Evolutionary conservation across 2,888 invertebrate genomes (phyloP), one percentile per base, ranked within the genome.

Genomic region (Clostera curtula): DNA sequence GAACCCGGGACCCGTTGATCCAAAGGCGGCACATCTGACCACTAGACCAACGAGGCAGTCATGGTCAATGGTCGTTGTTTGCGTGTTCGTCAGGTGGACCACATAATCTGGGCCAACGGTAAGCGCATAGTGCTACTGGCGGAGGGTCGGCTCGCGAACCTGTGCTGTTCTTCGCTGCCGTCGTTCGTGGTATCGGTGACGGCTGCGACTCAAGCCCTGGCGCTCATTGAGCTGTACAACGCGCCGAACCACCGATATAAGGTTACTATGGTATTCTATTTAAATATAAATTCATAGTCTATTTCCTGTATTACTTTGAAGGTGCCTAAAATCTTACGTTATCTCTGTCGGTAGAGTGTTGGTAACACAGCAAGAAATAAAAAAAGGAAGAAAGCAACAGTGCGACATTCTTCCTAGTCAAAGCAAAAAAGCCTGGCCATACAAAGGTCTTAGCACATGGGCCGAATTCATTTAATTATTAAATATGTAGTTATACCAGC

Each of bases 171-270:
- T 12, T 97, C 96, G 68, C 89, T 98, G 61, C 97, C 98, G 4
- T 98, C 97, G 12, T 97, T 98, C 83, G 97, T 98, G 44, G 97
- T 98, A 28, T 98, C 98, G 13, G 97, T 98, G 52, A 98, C 98
- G 16, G 96, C 97, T 2, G 95, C 96, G 35, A 98, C 98, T 18
- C 98, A 98, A 85, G 97, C 97, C 5, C 82, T 98, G 38, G 98
- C 98, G 12, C 87, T 98, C 40, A 98, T 98, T 56, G 98, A 98
- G 82, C 85, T 98, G 19, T 98, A 95, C 65, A 98, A 98, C 83
- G 98, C 98, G 5, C 98, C 98, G 7, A 85, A 89, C 24, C 96
- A 96, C 19, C 87, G 98, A 35, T 98, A 98, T 76, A 98, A 97
- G 83, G 91, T 76, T 23, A 40, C 45, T 5, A 28, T 7, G 18